These are phyloP conservation scores for Collichthys lucidus DNA, from an alignment of 2,113 vertebrate genomes.

Conservation along the genomic window DNA sequence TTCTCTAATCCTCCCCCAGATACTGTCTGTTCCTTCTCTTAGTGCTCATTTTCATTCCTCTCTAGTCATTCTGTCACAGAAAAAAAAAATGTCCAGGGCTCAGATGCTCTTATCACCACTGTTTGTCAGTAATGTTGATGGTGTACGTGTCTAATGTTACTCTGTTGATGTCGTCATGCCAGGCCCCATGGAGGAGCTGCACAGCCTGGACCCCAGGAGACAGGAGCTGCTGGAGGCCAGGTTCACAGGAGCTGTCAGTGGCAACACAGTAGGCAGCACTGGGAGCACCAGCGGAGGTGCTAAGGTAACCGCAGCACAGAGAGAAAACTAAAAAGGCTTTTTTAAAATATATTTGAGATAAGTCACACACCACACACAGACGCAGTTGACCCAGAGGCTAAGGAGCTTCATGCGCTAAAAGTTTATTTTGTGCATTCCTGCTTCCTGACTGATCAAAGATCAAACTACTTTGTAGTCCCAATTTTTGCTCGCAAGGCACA, in stretches of 20 bases:
- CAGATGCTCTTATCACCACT: not conserved
- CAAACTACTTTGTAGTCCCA: not conserved
- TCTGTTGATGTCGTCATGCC: slow-evolving; percentile 1
- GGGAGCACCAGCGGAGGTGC: slow-evolving; percentile 96
- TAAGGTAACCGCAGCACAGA: slow-evolving; percentile 85
- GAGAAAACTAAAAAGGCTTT: not conserved
- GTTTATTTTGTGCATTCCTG: not conserved
- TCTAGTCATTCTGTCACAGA: not conserved
- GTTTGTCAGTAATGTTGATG: not conserved
- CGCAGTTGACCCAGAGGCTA: not conserved
- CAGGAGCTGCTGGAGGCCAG: slow-evolving; percentile 98
- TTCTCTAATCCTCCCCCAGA: slow-evolving; percentile 47
- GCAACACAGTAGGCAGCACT: slow-evolving; percentile 95
- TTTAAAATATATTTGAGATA: slow-evolving; percentile 6
- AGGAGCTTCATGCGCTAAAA: not conserved
- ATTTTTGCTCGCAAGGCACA: not conserved
- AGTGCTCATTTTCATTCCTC: slow-evolving; percentile 25
- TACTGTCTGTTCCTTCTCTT: slow-evolving; percentile 24
- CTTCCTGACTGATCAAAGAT: not conserved
- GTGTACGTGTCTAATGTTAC: not conserved
- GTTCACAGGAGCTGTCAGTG: slow-evolving; percentile 96
- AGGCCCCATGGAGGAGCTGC: slow-evolving; percentile 99
- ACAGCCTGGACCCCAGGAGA: slow-evolving; percentile 98
- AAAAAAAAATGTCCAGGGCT: not conserved
- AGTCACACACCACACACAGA: not conserved